These are phyloP conservation scores for Chiridota heheva DNA, from an alignment of 35 echinoderm and acorn worm genomes.

Conservation along the genomic window DNA sequence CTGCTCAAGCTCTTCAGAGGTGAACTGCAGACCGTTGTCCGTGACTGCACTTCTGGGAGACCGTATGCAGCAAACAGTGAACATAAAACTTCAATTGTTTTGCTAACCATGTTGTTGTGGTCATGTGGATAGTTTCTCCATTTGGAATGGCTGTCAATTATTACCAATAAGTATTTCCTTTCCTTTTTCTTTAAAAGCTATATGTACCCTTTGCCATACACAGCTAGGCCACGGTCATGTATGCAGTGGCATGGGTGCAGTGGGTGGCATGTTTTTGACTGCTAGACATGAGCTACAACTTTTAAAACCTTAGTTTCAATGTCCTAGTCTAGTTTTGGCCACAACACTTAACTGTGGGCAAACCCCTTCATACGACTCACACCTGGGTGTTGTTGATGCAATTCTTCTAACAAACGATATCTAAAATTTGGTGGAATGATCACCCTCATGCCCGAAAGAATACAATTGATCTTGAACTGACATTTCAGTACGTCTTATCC, in stretches of 20 bases:
- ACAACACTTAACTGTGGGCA: conserved; percentile 2
- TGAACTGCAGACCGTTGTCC: conserved; percentile 83
- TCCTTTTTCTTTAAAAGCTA: conserved; percentile 19
- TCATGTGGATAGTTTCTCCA: conserved; percentile 27
- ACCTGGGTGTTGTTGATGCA: conserved; percentile 9
- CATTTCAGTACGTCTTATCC: conserved; percentile 7
- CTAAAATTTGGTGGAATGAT: conserved; percentile 9
- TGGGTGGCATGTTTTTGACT: neutral
- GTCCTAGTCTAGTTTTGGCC: neutral
- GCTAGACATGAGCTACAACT: neutral
- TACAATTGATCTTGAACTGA: conserved; percentile 2
- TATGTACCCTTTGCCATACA: conserved; percentile 8
- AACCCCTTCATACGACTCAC: conserved; percentile 1
- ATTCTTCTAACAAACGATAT: neutral
- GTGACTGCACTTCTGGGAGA: conserved; percentile 55
- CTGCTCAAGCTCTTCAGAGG: neutral
- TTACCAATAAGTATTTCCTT: conserved; percentile 18
- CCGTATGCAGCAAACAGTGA: conserved; percentile 53
- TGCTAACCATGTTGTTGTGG: conserved; percentile 34
- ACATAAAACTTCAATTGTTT: conserved; percentile 54
- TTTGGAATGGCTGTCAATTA: conserved; percentile 26
- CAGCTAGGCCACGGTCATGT: neutral
- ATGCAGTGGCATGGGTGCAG: conserved; percentile 4
- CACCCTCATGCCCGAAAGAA: conserved; percentile 25
- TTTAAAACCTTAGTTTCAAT: neutral